These are phyloP conservation scores for Pogonocherus hispidulus DNA, from an alignment of 2,888 invertebrate species.

Conservation along the genomic window DNA sequence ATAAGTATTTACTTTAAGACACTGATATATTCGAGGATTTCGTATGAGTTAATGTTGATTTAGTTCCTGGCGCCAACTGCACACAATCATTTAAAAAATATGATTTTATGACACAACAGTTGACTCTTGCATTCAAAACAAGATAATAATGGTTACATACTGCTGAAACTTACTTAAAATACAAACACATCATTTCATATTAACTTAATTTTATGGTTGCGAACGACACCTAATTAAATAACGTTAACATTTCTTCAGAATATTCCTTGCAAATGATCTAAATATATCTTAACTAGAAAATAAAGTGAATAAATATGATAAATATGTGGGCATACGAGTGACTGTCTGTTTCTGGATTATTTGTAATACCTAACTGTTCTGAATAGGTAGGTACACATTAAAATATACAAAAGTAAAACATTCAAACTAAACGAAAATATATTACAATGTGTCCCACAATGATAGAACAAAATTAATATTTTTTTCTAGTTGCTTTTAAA, in stretches of 20 bases:
- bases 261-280: too few relatives aligned
- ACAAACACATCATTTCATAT: slow-evolving; percentile 19
- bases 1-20: background rate
- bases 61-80: slow-evolving; percentile 24
- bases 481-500: too few relatives aligned
- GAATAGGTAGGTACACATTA: too few relatives aligned
- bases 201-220: slow-evolving; percentile 1
- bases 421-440: too few relatives aligned
- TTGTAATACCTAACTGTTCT: too few relatives aligned
- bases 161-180: slow-evolving; percentile 17
- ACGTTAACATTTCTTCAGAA: slow-evolving; percentile 17
- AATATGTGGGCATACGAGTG: too few relatives aligned
- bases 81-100: slow-evolving; percentile 26
- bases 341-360: too few relatives aligned
- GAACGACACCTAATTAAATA: slow-evolving; percentile 24
- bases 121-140: slow-evolving; percentile 25
- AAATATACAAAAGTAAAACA: too few relatives aligned
- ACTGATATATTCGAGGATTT: background rate
- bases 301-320: too few relatives aligned
- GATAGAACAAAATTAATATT: too few relatives aligned
- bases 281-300: too few relatives aligned
- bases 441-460: too few relatives aligned
- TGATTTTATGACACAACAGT: slow-evolving; percentile 30
- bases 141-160: slow-evolving; percentile 24
- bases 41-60: slow-evolving; percentile 15